Base-by-base conservation (phyloP, 2,797 vertebrate genomes). In the Gallinago stenura region DNA sequence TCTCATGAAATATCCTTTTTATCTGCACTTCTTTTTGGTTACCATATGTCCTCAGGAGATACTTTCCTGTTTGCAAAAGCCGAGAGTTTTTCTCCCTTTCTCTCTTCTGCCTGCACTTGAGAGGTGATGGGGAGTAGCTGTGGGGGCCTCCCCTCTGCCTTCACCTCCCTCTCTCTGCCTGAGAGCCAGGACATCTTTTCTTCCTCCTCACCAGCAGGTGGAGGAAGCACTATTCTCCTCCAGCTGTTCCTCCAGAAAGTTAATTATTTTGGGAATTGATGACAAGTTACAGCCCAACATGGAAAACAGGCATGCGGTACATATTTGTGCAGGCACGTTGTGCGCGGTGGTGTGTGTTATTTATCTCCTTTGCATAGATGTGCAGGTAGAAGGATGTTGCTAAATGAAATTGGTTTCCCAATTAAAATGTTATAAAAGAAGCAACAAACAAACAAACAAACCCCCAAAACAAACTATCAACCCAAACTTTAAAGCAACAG, bases 121-220 rank as follows among this genome's bases (percentile, higher is more conserved):
- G 57, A 65, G 46, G 73, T 0, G 3, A 19, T 31, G 28, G 33
- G 75, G 83, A 89, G 16, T 15, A 83, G 77, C 73, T 72, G 12
- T 21, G 33, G 77, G 14, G n/a, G 18, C 14, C 16, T 82, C 20
- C 11, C 15, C 13, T 68, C 45, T 2, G 12, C 21, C 48, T 92
- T 79, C 37, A 33, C 58, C 25, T 66, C 26, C 28, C 9, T 73
- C 12, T 39, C 58, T 58, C 14, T 5, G 82, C 73, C 45, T 30
- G 61, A 60, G 45, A 62, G 84, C 31, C n/a, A 21, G 17, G 18
- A 39, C n/a, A 20, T 88, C 71, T 82, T 92, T 96, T 96, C 83
- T 93, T 84, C 70, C 35, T 95, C 85, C 94, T 96, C 93, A 69
- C 96, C 96, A 97, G 86, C 96, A 97, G 96, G 93, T 96, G 96